Evolutionary conservation across 2,888 invertebrate species (phyloP).

Genomic region (Dioctria linearis): DNA sequence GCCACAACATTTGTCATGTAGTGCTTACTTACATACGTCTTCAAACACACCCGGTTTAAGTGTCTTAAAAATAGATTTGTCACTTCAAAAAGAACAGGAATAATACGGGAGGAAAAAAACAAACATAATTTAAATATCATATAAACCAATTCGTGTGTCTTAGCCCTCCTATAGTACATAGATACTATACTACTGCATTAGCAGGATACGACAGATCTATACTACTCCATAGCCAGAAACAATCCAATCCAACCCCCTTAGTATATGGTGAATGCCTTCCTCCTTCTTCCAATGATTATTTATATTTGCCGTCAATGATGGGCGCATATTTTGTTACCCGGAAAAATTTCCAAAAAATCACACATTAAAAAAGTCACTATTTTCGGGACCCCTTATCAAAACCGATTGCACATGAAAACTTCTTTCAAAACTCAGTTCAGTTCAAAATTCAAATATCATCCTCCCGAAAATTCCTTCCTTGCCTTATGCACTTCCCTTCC

Average conservation of each 20-base stretch:
- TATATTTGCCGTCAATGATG: slow-evolving; percentile 49
- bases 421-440: not conserved
- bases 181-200: too few species aligned
- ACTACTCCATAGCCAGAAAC: too few species aligned
- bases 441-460: not conserved
- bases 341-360: slow-evolving; percentile 26
- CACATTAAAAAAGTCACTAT: not conserved
- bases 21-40: not conserved
- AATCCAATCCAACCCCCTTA: slow-evolving; percentile 12
- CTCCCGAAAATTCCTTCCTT: too few species aligned
- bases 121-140: slow-evolving; percentile 24
- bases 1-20: slow-evolving; percentile 49
- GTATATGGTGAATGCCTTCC: not conserved
- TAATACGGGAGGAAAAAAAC: not conserved
- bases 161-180: too few species aligned
- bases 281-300: slow-evolving; percentile 31
- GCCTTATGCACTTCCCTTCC: slow-evolving; percentile 16
- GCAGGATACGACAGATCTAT: too few species aligned
- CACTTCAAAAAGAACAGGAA: slow-evolving; percentile 11
- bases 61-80: slow-evolving; percentile 52
- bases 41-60: slow-evolving; percentile 37
- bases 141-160: too few species aligned
- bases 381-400: not conserved
- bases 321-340: slow-evolving; percentile 5
- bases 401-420: not conserved